A percentile compares a stretch with the other conserved stretches of the same genome.
phyloP scores from a whole-genome alignment of 1,140 invertebrate species.

The Zaprionus africanus region DNA sequence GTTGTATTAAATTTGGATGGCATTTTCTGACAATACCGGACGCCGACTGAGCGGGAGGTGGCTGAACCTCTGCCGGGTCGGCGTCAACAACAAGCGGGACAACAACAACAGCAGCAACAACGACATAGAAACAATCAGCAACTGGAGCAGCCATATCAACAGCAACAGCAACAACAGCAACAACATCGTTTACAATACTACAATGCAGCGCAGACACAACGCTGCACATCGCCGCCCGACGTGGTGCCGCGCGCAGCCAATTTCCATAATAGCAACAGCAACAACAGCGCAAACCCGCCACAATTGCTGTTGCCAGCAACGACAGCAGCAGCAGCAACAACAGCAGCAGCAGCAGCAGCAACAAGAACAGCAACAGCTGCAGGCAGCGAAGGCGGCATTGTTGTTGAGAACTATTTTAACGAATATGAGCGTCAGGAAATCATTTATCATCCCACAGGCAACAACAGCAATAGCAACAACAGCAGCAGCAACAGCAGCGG shows the following conservation, averaged over 20 bases:
- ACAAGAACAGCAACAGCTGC: conserved; percentile 31
- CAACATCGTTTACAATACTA: conserved; percentile 73
- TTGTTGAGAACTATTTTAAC: conserved; percentile 83
- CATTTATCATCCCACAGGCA: conserved; percentile 79
- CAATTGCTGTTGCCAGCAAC: conserved; percentile 34
- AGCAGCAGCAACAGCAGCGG: conserved; percentile 34
- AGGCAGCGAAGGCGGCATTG: conserved; percentile 60
- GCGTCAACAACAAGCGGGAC: conserved; percentile 58
- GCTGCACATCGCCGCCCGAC: conserved; percentile 78
- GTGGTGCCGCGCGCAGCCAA: conserved; percentile 78
- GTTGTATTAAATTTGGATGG: conserved; percentile 84
- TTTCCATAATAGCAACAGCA: conserved; percentile 70
- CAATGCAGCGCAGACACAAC: conserved; percentile 55
- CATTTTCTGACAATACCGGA: conserved; percentile 84
- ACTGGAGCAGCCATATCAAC: conserved; percentile 72
- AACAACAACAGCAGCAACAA: conserved; percentile 54
- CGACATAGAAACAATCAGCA: conserved; percentile 73
- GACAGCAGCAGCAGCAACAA: conserved; percentile 34
- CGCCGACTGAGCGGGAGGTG: conserved; percentile 54
- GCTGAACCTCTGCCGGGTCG: conserved; percentile 39
- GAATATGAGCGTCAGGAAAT: conserved; percentile 84
- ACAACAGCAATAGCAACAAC: conserved; percentile 52
- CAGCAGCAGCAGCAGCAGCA: conserved; percentile 7
- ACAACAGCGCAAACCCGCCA: conserved; percentile 24
- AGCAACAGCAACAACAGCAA: conserved; percentile 48